Evolutionary conservation across 1,140 invertebrate genomes (phyloP).

Genomic region (Idris sp.): DNA sequence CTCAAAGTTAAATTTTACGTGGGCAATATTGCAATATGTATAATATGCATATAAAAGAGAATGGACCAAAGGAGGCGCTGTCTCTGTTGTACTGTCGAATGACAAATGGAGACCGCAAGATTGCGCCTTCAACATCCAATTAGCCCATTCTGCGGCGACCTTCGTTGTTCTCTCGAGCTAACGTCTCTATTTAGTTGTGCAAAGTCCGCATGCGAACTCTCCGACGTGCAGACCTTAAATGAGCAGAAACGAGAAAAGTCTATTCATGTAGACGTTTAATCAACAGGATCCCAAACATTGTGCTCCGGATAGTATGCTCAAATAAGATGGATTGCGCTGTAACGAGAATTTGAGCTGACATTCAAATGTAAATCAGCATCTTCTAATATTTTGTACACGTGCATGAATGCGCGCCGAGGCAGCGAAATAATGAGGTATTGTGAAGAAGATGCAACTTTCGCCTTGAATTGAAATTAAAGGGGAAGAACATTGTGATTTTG

Average conservation of each 20-base stretch:
- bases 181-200: conserved; percentile 40
- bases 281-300: conserved; percentile 69
- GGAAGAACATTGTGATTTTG: conserved; percentile 9
- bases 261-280: conserved; percentile 72
- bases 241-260: conserved; percentile 61
- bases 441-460: conserved; percentile 39
- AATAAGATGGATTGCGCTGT: conserved; percentile 57
- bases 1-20: conserved; percentile 21
- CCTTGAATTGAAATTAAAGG: conserved; percentile 38
- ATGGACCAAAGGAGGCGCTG: conserved; percentile 32
- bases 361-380: conserved; percentile 57
- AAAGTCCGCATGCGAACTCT: conserved; percentile 47
- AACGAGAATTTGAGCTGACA: conserved; percentile 60
- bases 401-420: conserved; percentile 33
- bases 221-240: no score
- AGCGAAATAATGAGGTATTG: conserved; percentile 54
- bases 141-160: conserved; percentile 65
- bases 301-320: conserved; percentile 44
- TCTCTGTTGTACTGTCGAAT: conserved; percentile 65
- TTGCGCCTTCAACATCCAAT: conserved; percentile 75
- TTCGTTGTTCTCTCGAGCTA: conserved; percentile 38
- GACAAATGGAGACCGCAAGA: conserved; percentile 76
- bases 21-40: conserved; percentile 20
- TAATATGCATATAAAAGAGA: conserved; percentile 57
- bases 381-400: conserved; percentile 58